phyloP scores from a whole-genome alignment of 2,888 invertebrate species.

The Dicycla oo region DNA sequence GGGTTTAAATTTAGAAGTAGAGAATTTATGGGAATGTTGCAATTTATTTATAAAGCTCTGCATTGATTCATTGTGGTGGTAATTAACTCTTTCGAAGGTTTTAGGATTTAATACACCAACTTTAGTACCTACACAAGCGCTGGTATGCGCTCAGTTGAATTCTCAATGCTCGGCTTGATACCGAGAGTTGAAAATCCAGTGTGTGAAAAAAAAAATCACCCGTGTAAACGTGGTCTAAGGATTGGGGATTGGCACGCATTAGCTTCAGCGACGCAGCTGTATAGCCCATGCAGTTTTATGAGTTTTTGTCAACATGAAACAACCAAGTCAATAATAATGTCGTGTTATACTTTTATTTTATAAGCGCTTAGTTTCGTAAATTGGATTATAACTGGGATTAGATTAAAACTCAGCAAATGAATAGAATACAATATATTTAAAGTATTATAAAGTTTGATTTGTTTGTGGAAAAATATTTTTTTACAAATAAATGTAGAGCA shows the following conservation, averaged over 20 bases:
- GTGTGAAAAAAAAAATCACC: too few relatives aligned
- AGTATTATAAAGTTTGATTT: constrained; percentile 22
- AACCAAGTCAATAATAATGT: too few relatives aligned
- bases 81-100: constrained; percentile 10
- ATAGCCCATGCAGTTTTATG: too few relatives aligned
- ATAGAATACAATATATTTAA: constrained; percentile 37
- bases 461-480: constrained; percentile 9
- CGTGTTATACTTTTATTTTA: too few relatives aligned
- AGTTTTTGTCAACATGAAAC: too few relatives aligned
- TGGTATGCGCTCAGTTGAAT: too few relatives aligned
- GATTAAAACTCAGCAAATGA: constrained; percentile 29
- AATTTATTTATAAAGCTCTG: constrained; percentile 29
- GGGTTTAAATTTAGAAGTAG: not conserved
- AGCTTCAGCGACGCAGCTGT: too few relatives aligned
- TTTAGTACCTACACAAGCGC: not conserved
- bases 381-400: constrained; percentile 1
- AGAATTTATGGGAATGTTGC: constrained; percentile 31
- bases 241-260: too few relatives aligned
- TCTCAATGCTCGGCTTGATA: too few relatives aligned
- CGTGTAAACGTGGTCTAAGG: too few relatives aligned
- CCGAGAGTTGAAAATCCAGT: too few relatives aligned
- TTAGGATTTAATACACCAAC: not conserved
- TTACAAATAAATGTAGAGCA: constrained; percentile 27
- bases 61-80: constrained; percentile 21
- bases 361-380: too few relatives aligned